phyloP scores from a whole-genome alignment of 1,140 invertebrate species.

The Ladona fulva region DNA sequence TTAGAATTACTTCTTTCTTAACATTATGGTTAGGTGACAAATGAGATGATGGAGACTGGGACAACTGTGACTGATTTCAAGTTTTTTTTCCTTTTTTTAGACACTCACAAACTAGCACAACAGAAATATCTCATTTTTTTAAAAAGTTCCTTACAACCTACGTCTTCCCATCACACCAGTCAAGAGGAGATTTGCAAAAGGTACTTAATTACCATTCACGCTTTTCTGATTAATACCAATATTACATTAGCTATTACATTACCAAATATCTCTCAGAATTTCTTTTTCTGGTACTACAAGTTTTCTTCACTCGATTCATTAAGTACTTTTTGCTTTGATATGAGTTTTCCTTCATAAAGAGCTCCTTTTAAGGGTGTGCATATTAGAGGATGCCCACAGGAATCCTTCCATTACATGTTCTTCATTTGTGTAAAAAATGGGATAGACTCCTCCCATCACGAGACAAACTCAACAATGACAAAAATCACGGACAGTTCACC shows the following conservation, averaged over 20 bases:
- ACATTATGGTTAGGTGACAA: neutral
- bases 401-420: neutral
- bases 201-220: slow-evolving; percentile 5
- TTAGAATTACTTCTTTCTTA: slow-evolving; percentile 11
- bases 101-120: slow-evolving; percentile 9
- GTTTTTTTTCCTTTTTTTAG: neutral
- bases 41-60: slow-evolving; percentile 8
- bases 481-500: slow-evolving; percentile 3
- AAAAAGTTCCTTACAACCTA: slow-evolving; percentile 10
- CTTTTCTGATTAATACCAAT: neutral
- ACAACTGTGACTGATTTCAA: slow-evolving; percentile 1
- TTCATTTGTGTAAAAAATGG: slow-evolving; percentile 9
- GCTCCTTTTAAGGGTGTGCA: neutral
- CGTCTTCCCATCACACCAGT: slow-evolving; percentile 7
- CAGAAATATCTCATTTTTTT: slow-evolving; percentile 10
- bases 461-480: slow-evolving; percentile 6
- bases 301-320: neutral
- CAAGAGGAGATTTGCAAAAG: slow-evolving; percentile 2
- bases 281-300: neutral
- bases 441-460: neutral
- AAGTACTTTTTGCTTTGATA: slow-evolving; percentile 4
- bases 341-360: slow-evolving; percentile 9
- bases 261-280: neutral
- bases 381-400: neutral
- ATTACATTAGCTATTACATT: neutral